These are phyloP conservation scores for Macrotis lagotis DNA, from an alignment of 2,113 vertebrate genomes.

Conservation along the genomic window DNA sequence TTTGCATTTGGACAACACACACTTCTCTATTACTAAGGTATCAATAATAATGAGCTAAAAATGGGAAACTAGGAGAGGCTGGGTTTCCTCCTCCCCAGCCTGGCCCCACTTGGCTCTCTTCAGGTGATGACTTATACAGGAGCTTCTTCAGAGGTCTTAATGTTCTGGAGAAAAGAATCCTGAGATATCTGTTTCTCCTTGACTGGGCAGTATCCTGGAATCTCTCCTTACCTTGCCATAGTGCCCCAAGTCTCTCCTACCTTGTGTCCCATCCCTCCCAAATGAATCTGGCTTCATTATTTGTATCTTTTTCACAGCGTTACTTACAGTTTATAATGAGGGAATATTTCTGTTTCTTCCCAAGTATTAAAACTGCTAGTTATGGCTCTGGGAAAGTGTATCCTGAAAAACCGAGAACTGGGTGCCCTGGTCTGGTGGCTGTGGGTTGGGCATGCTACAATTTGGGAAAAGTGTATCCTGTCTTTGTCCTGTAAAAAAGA, in stretches of 20 bases:
- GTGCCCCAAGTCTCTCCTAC: neutral
- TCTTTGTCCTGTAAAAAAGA: too few relatives aligned
- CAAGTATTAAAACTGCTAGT: neutral
- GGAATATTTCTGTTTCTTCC: neutral
- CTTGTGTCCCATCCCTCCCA: neutral
- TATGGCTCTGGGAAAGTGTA: neutral
- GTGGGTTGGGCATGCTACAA: too few relatives aligned
- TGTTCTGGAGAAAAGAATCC: neutral
- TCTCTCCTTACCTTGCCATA: neutral
- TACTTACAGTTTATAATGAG: neutral
- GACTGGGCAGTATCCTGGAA: neutral
- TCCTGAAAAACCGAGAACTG: neutral
- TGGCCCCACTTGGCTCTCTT: neutral
- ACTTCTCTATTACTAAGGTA: neutral
- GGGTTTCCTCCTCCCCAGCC: neutral
- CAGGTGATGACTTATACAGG: neutral
- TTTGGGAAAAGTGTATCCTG: too few relatives aligned
- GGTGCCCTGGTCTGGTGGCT: neutral
- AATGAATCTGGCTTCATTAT: neutral
- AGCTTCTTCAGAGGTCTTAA: neutral
- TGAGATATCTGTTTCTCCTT: neutral
- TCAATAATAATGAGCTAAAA: neutral
- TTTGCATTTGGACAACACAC: too few relatives aligned
- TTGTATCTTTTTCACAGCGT: neutral
- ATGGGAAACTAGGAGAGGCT: neutral